Percentiles rank a stretch among this genome's conserved stretches.
phyloP scores from a whole-genome alignment of 1,140 invertebrate species.

The Pinna nobilis region DNA sequence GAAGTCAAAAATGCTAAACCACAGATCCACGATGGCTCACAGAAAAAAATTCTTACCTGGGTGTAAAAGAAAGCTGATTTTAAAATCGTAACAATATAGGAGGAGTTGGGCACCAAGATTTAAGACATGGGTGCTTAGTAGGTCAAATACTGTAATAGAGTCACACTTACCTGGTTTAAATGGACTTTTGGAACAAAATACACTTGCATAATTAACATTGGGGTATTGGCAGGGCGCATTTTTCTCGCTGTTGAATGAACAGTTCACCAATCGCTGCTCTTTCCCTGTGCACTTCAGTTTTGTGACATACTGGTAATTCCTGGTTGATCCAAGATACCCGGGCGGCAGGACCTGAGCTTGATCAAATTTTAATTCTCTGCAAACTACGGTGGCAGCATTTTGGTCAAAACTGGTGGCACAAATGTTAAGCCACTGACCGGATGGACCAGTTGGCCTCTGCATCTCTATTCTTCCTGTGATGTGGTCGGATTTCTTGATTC shows the following conservation, averaged over 20 bases:
- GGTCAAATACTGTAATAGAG: not conserved
- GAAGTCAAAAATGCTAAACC: too few species aligned
- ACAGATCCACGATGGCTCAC: too few species aligned
- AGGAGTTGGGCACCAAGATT: too few species aligned
- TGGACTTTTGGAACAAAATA: constrained; percentile 40
- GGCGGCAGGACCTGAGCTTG: constrained; percentile 45
- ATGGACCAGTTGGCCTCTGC: not conserved
- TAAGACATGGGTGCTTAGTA: too few species aligned
- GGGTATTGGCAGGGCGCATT: constrained; percentile 37
- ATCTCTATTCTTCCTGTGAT: constrained; percentile 84
- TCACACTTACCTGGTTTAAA: constrained; percentile 29
- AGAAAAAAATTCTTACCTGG: too few species aligned
- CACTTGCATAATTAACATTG: constrained; percentile 50
- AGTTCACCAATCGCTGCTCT: constrained; percentile 41
- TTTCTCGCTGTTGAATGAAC: constrained; percentile 20
- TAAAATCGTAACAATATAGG: too few species aligned
- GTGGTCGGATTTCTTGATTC: constrained; percentile 18
- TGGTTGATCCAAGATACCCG: constrained; percentile 44
- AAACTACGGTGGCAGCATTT: constrained; percentile 57
- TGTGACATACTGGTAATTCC: constrained; percentile 7
- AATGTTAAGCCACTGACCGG: constrained; percentile 53
- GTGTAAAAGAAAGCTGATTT: too few species aligned
- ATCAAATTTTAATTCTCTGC: constrained; percentile 67
- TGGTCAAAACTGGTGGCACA: constrained; percentile 62
- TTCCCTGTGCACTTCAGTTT: constrained; percentile 45